Percentiles rank a stretch among this genome's conserved stretches.
These are phyloP conservation scores for Hemichromis elongatus DNA, from an alignment of 2,113 vertebrate genomes.

Conservation along the genomic window DNA sequence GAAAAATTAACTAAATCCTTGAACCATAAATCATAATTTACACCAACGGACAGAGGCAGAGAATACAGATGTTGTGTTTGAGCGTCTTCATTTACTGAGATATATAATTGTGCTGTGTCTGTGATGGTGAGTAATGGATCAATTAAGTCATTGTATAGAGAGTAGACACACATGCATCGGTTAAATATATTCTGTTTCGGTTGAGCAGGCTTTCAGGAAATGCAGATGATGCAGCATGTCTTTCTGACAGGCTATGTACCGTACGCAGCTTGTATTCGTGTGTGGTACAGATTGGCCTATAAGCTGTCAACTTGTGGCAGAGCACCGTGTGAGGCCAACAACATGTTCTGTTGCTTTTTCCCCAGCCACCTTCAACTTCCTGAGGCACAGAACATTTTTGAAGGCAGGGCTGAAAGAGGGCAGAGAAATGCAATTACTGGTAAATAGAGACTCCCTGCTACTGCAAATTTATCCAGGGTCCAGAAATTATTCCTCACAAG, in stretches of 20 bases:
- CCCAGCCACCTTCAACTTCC: slow-evolving; percentile 62
- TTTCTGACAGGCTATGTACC: slow-evolving; percentile 24
- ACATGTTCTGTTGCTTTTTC: slow-evolving; percentile 54
- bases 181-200: neutral
- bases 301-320: slow-evolving; percentile 51
- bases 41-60: neutral
- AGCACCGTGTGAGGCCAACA: slow-evolving; percentile 37
- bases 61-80: slow-evolving; percentile 31
- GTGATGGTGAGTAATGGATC: slow-evolving; percentile 19
- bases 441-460: slow-evolving; percentile 72
- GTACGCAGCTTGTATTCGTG: slow-evolving; percentile 34
- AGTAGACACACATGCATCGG: neutral
- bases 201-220: neutral
- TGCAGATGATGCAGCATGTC: slow-evolving; percentile 24
- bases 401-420: slow-evolving; percentile 52
- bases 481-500: slow-evolving; percentile 65
- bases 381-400: slow-evolving; percentile 54
- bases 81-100: slow-evolving; percentile 8
- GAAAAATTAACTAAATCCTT: neutral
- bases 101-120: neutral
- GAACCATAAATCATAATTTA: slow-evolving; percentile 31
- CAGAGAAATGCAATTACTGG: slow-evolving; percentile 75
- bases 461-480: slow-evolving; percentile 63
- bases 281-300: slow-evolving; percentile 52
- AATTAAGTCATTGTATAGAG: slow-evolving; percentile 10